Conservation (phyloP, 2,888 invertebrate species). For the Phortica okadai region DNA sequence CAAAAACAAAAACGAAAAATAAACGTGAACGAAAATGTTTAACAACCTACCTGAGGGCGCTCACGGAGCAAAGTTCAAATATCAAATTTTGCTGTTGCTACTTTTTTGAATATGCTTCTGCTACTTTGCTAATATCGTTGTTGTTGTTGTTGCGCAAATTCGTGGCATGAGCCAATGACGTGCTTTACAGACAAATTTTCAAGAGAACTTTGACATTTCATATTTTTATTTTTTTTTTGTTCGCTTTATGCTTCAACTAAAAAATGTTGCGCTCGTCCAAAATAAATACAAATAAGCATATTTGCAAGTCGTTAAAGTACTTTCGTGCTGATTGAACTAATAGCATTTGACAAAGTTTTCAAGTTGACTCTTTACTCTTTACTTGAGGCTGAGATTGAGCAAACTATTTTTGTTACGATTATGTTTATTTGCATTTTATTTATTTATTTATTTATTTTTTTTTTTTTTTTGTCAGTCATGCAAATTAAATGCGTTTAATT, state of each 20-base stretch:
- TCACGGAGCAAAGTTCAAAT: constrained; percentile 61
- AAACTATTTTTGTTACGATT: background rate
- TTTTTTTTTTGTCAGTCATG: background rate
- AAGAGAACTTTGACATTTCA: constrained; percentile 7
- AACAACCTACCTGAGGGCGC: constrained; percentile 65
- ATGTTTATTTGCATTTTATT: background rate
- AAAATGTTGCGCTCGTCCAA: background rate
- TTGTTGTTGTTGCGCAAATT: background rate
- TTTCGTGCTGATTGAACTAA: constrained; percentile 6
- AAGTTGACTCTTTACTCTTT: background rate
- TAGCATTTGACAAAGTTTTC: constrained; percentile 18
- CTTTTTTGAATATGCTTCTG: background rate
- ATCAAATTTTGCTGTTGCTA: constrained; percentile 52
- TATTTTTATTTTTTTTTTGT: background rate
- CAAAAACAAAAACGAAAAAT: constrained; percentile 29
- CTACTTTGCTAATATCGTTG: background rate
- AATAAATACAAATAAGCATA: constrained; percentile 16
- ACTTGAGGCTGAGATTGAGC: background rate
- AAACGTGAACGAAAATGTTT: constrained; percentile 62
- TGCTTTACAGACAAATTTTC: constrained; percentile 8
- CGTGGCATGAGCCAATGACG: background rate
- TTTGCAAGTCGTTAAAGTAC: constrained; percentile 4
- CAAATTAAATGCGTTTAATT: background rate
- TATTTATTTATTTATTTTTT: background rate
- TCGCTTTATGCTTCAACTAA: background rate